phyloP scores from a whole-genome alignment of 2,888 invertebrate species.

The Sesia bembeciformis region DNA sequence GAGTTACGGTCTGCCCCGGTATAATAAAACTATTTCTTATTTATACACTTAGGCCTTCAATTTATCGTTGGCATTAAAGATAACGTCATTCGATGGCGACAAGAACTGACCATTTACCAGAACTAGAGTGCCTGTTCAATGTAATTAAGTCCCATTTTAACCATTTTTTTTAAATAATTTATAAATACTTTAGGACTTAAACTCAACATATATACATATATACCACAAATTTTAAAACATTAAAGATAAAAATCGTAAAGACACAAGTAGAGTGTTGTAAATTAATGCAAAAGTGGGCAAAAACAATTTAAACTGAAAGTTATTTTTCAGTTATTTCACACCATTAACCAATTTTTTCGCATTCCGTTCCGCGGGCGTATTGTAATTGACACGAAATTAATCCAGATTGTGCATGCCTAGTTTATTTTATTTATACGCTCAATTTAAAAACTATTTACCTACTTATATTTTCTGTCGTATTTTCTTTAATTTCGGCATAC shows the following conservation, averaged over 20 bases:
- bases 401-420: slow-evolving; percentile 31
- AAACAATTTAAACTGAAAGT: no score
- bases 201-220: no score
- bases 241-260: no score
- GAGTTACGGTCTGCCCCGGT: slow-evolving; percentile 28
- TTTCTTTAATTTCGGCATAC: no score
- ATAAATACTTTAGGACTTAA: no score
- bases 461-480: background rate
- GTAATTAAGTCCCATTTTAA: no score
- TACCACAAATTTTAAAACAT: no score
- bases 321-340: slow-evolving; percentile 10
- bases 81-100: background rate
- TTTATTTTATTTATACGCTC: slow-evolving; percentile 13
- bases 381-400: slow-evolving; percentile 43
- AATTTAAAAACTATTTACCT: background rate
- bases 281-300: no score
- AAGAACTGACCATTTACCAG: no score
- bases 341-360: slow-evolving; percentile 26
- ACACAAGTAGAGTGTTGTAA: no score
- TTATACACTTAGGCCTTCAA: slow-evolving; percentile 4
- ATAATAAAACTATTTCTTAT: slow-evolving; percentile 28
- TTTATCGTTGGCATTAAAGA: background rate
- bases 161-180: no score
- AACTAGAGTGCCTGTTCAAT: no score
- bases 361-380: slow-evolving; percentile 17